Evolutionary conservation across 2,113 vertebrate species (phyloP).

Genomic region (Clinocottus analis): DNA sequence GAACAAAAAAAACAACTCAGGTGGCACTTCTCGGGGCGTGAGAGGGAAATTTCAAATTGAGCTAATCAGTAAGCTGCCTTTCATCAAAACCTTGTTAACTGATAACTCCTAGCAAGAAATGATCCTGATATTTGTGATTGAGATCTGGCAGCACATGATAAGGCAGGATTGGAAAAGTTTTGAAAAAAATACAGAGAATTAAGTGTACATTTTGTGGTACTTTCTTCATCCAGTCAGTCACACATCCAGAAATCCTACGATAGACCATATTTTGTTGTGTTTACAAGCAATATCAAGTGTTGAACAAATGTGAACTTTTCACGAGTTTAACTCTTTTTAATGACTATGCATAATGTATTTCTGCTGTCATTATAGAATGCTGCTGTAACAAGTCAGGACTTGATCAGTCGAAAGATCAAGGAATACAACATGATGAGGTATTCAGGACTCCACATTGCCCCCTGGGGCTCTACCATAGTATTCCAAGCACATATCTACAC

Average conservation of each 20-base stretch:
- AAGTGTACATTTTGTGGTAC: too few species aligned
- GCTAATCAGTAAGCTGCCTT: not conserved
- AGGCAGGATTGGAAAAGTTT: too few species aligned
- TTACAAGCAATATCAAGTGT: not conserved
- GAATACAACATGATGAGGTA: conserved; percentile 98
- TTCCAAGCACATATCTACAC: not conserved
- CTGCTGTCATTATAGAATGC: conserved; percentile 86
- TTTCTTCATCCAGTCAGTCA: not conserved
- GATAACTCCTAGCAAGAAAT: conserved; percentile 1
- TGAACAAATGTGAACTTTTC: not conserved
- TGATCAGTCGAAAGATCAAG: conserved; percentile 96
- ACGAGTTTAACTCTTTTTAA: not conserved
- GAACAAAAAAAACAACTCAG: conserved; percentile 13
- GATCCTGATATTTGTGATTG: too few species aligned
- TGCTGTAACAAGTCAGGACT: conserved; percentile 93
- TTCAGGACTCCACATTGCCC: conserved; percentile 37
- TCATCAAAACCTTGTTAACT: not conserved
- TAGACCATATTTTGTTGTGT: not conserved
- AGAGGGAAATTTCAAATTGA: not conserved
- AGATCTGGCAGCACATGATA: too few species aligned
- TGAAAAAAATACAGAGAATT: too few species aligned
- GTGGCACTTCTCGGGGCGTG: conserved; percentile 5
- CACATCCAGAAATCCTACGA: not conserved
- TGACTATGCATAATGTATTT: not conserved
- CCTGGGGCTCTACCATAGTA: not conserved